Conservation (phyloP, 2,888 invertebrate genomes). For the Aphrophora alni region DNA sequence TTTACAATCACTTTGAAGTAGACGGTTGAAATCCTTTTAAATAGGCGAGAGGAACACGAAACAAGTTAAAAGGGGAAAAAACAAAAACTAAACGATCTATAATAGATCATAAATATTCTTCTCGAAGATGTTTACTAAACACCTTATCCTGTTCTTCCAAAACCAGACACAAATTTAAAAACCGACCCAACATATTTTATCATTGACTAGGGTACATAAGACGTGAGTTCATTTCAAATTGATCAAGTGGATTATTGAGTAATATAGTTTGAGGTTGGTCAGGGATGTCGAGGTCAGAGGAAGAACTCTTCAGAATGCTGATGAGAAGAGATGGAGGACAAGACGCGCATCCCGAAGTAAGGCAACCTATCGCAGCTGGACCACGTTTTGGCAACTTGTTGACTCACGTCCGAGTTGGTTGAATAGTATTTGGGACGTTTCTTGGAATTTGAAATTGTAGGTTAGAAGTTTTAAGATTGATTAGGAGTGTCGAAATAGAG, state of each 20-base stretch:
- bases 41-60: too few species aligned
- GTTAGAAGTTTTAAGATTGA: too few species aligned
- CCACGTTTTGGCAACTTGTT: neutral
- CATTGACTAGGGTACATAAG: neutral
- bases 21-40: too few species aligned
- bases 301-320: neutral
- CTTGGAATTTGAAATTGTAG: too few species aligned
- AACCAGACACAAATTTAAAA: neutral
- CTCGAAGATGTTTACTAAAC: neutral
- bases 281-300: neutral
- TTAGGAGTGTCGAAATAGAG: too few species aligned
- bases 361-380: neutral
- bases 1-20: too few species aligned
- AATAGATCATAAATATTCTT: neutral
- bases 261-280: conserved; percentile 1
- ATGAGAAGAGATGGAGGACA: neutral
- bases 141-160: neutral
- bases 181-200: neutral
- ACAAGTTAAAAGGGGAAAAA: too few species aligned
- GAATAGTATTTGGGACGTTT: conserved; percentile 7
- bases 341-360: too few species aligned
- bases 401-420: neutral
- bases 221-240: conserved; percentile 2
- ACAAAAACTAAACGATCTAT: neutral
- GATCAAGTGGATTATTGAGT: neutral